Percentiles rank a stretch among this genome's conserved stretches.
phyloP scores from a whole-genome alignment of 2,113 vertebrate species.

The Steatornis caripensis region DNA sequence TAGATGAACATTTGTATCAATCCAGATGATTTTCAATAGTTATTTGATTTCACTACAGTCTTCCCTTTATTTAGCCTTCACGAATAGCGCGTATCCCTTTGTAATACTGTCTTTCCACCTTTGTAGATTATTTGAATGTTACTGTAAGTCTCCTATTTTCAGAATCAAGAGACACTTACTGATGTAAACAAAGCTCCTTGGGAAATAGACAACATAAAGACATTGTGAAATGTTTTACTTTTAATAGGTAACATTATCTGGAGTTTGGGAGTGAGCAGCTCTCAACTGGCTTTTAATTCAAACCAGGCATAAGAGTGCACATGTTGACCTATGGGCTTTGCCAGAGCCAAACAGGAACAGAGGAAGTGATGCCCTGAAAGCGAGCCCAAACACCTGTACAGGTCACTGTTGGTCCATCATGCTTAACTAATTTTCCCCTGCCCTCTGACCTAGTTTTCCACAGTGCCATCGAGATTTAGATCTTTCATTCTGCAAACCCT shows the following conservation, averaged over 20 bases:
- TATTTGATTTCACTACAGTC: not conserved
- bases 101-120: not conserved
- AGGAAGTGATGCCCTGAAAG: constrained; percentile 80
- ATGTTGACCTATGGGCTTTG: constrained; percentile 68
- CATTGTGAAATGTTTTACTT: constrained; percentile 25
- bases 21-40: not conserved
- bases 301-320: constrained; percentile 59
- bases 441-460: constrained; percentile 85
- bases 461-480: constrained; percentile 69
- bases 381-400: constrained; percentile 85
- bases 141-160: not conserved
- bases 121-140: not conserved
- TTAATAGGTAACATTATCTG: not conserved
- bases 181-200: constrained; percentile 4
- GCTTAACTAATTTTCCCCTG: constrained; percentile 89
- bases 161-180: not conserved
- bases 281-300: constrained; percentile 60
- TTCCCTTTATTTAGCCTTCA: not conserved
- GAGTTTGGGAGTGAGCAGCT: not conserved
- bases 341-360: constrained; percentile 51
- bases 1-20: not conserved
- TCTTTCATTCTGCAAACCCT: constrained; percentile 67
- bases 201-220: not conserved
- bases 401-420: constrained; percentile 83
- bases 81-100: not conserved